Base-by-base conservation (phyloP, 2,113 vertebrate species). In the Trichechus manatus region DNA sequence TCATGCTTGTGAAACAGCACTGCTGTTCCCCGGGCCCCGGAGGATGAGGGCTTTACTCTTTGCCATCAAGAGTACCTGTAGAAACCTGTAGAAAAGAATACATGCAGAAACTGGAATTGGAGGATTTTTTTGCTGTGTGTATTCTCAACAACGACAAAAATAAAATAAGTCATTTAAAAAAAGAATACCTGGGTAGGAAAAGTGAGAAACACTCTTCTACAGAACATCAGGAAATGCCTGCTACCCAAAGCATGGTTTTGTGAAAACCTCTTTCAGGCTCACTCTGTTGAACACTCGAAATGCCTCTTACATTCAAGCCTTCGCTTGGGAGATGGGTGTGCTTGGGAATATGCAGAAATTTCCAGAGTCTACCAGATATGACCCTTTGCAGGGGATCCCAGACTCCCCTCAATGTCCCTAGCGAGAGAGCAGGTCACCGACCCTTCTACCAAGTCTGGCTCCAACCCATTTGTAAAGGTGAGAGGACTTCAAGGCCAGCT, bases 131-230 rank as follows among this genome's bases (percentile, higher is more conserved):
- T 36, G n/a, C 19, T 20, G 70, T 72, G 19, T 20, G 20, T 72
- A 36, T 8, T 36, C 66, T 68, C 31, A 68, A 68, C 29, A 33
- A 17, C 11, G 31, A 66, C 9, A 66, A 33, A 56, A 56, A 56
- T 56, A 56, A 56, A 56, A 56, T 56, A 56, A 68, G 33, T 68
- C 10, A 47, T 47, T 47, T 9, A 47, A 47, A 47, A 47, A 6
- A 47, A 47, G 15, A 68, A 33, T 33, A 68, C 0, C 3, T 39
- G 68, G 36, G 22, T 10, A 11, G 63, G 47, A 31, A 31, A 44
- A 78, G 17, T 1, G 17, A 31, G 75, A 68, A 0, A 0, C 11
- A 31, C 25, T 3, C 7, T 29, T 47, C n/a, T 9, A 2, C 9
- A 31, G 42, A 9, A 42, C 23, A 7, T 11, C 6, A 66, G 33